Conservation (phyloP, 2,113 vertebrate genomes). For the Mungos mungo region DNA sequence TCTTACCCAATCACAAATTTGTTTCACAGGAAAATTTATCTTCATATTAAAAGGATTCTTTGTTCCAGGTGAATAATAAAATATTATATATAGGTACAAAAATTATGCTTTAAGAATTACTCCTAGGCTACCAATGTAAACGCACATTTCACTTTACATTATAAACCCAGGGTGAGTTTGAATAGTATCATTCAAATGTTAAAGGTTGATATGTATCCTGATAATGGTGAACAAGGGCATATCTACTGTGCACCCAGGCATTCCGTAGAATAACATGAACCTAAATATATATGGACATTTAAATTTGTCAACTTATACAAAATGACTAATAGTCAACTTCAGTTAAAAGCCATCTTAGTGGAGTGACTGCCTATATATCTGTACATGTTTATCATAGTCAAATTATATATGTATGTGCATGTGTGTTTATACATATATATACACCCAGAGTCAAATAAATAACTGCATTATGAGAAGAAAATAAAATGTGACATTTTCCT, state of each 20-base stretch:
- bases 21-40: background rate
- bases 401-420: background rate
- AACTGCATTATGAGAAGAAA: background rate
- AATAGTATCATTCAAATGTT: constrained; percentile 39
- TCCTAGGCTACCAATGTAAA: background rate
- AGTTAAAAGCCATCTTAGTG: background rate
- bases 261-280: constrained; percentile 58
- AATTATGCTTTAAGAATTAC: background rate
- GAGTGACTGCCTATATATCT: background rate
- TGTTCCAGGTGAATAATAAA: background rate
- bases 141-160: background rate
- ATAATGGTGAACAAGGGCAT: constrained; percentile 60
- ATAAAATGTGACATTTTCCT: background rate
- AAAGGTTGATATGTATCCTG: constrained; percentile 58
- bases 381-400: background rate
- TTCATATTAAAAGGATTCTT: background rate
- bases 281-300: constrained; percentile 27
- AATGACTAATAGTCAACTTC: constrained; percentile 10
- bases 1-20: background rate
- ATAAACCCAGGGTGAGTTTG: background rate
- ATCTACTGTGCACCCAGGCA: constrained; percentile 33
- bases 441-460: background rate
- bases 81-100: background rate
- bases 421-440: no score
- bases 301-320: constrained; percentile 27